These are phyloP conservation scores for Acanthurus tractus DNA, from an alignment of 2,797 vertebrate genomes.

Conservation along the genomic window DNA sequence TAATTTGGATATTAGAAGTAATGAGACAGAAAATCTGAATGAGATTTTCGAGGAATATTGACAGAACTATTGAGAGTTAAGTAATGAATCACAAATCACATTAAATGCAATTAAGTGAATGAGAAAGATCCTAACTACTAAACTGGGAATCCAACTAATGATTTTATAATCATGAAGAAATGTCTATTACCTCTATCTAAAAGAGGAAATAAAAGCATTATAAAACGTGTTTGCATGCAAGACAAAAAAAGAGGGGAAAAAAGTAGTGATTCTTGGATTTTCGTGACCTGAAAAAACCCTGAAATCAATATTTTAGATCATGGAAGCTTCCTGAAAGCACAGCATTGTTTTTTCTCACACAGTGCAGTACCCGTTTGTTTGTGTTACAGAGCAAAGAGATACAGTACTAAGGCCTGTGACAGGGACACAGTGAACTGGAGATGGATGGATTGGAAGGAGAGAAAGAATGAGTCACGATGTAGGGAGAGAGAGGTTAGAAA, in stretches of 20 bases:
- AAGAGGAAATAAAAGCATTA: not conserved
- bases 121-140: not conserved
- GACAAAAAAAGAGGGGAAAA: not conserved
- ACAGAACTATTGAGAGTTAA: not conserved
- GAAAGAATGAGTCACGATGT: slow-evolving; percentile 62
- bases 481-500: slow-evolving; percentile 19
- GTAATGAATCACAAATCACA: not conserved
- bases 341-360: not conserved
- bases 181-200: not conserved
- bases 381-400: slow-evolving; percentile 1
- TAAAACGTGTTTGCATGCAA: not conserved
- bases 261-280: not conserved
- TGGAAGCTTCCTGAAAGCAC: not conserved
- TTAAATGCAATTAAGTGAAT: no score
- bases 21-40: no score
- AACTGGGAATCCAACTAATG: not conserved
- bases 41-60: no score
- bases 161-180: not conserved
- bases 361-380: slow-evolving; percentile 51
- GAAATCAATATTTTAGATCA: slow-evolving; percentile 21
- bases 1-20: no score
- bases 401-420: not conserved
- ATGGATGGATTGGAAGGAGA: slow-evolving; percentile 21
- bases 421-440: slow-evolving; percentile 2
- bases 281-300: slow-evolving; percentile 2